Evolutionary conservation across 1,140 invertebrate genomes (phyloP), one percentile per base, ranked within the genome.

Genomic region (Araneus ventricosus): DNA sequence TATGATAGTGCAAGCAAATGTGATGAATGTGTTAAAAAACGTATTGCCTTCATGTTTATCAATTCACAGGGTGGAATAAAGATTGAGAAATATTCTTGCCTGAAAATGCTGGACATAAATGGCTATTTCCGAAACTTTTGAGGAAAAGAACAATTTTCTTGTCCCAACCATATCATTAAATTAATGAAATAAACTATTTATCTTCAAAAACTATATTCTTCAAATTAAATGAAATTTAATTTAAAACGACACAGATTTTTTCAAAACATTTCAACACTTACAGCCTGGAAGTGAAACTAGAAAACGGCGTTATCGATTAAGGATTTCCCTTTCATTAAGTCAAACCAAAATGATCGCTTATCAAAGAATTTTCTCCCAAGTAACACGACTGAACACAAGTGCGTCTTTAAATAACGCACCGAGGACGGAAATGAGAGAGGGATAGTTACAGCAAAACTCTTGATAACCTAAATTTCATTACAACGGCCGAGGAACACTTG

Each of bases 401-500:
- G 70, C 70, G 70, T 34, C 70, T 75, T 75, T 75, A 75, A 75
- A 75, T 75, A 75, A 75, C 14, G 30, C 30, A 17, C 17, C 37
- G 27, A 75, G 70, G 10, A 22, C 30, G 34, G 70, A 75, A 75
- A 75, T 37, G 17, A 14, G 70, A 67, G 63, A 75, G 17, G 30
- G 70, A 75, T 30, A 75, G 70, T 5, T 17, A 10, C n/a, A 75
- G 27, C 24, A 30, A 14, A 75, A 34, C 70, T 75, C 20, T 34
- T 75, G 70, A 75, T 75, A 75, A 75, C 70, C 70, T 75, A 75
- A 14, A 75, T 75, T 75, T 75, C 70, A 75, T 75, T 75, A 75
- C 6, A 75, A 75, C 8, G 20, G 70, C 70, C 17, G 30, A 37
- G 34, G 22, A 75, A 30, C 67, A 75, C 34, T 75, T 75, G 34